phyloP scores from a whole-genome alignment of 2,113 vertebrate species.

The Mola mola region DNA sequence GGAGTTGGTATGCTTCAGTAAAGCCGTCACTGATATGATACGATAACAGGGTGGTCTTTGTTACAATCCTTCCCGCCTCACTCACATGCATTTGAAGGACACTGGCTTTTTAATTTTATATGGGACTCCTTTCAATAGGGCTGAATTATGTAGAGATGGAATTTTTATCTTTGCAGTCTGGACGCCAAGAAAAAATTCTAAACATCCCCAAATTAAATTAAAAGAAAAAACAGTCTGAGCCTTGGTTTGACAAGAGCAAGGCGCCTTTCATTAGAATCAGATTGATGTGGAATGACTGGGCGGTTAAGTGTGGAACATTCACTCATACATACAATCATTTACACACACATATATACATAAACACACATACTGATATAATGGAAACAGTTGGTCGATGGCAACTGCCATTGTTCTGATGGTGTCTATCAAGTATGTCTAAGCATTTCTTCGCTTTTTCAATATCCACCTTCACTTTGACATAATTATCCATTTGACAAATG shows the following conservation, averaged over 20 bases:
- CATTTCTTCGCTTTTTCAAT: constrained; percentile 55
- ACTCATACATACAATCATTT: constrained; percentile 54
- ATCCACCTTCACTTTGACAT: constrained; percentile 62
- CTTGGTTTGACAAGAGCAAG: constrained; percentile 70
- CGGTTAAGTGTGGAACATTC: constrained; percentile 69
- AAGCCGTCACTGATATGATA: constrained; percentile 42
- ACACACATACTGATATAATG: constrained; percentile 71
- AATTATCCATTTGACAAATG: constrained; percentile 68
- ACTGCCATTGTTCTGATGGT: constrained; percentile 48
- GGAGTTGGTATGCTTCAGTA: constrained; percentile 43
- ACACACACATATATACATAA: constrained; percentile 50
- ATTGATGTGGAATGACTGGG: constrained; percentile 74
- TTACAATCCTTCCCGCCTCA: constrained; percentile 8
- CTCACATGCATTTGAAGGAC: constrained; percentile 11
- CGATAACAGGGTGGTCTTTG: constrained; percentile 54
- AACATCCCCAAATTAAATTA: constrained; percentile 74
- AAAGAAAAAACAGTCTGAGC: constrained; percentile 63
- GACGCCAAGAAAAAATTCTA: constrained; percentile 59
- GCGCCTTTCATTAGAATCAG: constrained; percentile 73
- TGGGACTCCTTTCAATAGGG: constrained; percentile 45
- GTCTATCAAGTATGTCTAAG: constrained; percentile 61
- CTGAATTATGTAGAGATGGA: constrained; percentile 50
- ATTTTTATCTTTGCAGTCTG: constrained; percentile 43
- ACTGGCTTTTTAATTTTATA: constrained; percentile 40
- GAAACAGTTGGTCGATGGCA: constrained; percentile 68